phyloP scores from a whole-genome alignment of 2,888 invertebrate species.

The Ctenicera cuprea region DNA sequence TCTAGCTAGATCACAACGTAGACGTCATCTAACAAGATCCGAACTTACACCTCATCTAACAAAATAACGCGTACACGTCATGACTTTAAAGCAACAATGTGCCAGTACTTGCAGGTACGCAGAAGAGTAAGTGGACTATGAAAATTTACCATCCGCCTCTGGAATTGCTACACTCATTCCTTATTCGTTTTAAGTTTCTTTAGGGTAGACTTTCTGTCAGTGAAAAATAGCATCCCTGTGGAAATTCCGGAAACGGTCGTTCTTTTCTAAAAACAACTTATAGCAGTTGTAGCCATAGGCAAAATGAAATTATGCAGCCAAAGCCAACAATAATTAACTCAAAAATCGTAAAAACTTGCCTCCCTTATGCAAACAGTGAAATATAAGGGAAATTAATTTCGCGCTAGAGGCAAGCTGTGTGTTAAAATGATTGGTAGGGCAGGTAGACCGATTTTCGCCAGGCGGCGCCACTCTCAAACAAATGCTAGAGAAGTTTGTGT shows the following conservation, averaged over 20 bases:
- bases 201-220: background rate
- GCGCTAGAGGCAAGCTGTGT: slow-evolving; percentile 48
- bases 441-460: slow-evolving; percentile 61
- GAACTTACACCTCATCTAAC: no score
- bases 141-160: no score
- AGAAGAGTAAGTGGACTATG: no score
- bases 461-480: slow-evolving; percentile 57
- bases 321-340: slow-evolving; percentile 34
- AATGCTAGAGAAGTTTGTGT: slow-evolving; percentile 61
- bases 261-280: slow-evolving; percentile 16
- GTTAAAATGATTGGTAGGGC: slow-evolving; percentile 57
- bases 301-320: background rate
- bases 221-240: slow-evolving; percentile 6
- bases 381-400: slow-evolving; percentile 50
- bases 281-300: slow-evolving; percentile 20
- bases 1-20: no score
- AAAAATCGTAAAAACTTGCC: slow-evolving; percentile 31
- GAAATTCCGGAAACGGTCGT: slow-evolving; percentile 5
- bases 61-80: no score
- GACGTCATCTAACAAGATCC: no score
- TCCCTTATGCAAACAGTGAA: slow-evolving; percentile 34
- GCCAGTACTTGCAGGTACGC: no score
- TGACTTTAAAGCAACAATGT: no score
- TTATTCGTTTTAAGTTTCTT: background rate
- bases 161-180: background rate